Evolutionary conservation across 92 coral and sea anemone genomes (phyloP).

Genomic region (Paragorgia papillata): DNA sequence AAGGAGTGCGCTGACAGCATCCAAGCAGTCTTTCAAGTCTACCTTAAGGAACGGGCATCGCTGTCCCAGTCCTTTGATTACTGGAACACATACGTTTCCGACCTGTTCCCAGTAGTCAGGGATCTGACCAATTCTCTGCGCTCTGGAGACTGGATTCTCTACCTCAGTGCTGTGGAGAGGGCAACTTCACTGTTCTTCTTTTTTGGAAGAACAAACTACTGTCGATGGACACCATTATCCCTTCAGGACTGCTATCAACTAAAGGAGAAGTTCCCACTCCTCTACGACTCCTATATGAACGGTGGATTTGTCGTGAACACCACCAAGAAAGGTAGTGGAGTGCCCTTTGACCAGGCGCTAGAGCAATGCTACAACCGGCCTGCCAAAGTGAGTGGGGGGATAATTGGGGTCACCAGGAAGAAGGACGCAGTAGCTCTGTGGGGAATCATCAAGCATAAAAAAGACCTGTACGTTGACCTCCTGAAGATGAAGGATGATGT

Average conservation of each 20-base stretch:
- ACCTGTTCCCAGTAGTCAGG: slow-evolving; percentile 17
- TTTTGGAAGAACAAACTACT: slow-evolving; percentile 21
- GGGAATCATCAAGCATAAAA: slow-evolving; percentile 30
- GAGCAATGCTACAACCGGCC: too few species aligned
- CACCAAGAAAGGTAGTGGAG: too few species aligned
- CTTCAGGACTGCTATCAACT: slow-evolving; percentile 23
- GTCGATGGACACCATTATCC: slow-evolving; percentile 27
- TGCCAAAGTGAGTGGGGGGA: too few species aligned
- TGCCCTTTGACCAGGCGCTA: too few species aligned
- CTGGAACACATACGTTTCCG: slow-evolving; percentile 16
- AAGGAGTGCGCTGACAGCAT: neutral
- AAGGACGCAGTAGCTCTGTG: slow-evolving; percentile 29
- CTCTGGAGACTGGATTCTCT: slow-evolving; percentile 27
- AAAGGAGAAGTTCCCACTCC: slow-evolving; percentile 21
- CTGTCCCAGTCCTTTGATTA: slow-evolving; percentile 29
- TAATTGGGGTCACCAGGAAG: slow-evolving; percentile 34
- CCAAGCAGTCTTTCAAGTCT: slow-evolving; percentile 9
- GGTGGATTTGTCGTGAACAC: slow-evolving; percentile 29
- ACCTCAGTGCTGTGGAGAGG: slow-evolving; percentile 24
- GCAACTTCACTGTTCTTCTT: slow-evolving; percentile 14
- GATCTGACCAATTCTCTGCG: slow-evolving; percentile 28
- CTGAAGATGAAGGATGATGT: slow-evolving; percentile 27
- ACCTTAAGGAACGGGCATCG: slow-evolving; percentile 7
- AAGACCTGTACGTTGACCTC: slow-evolving; percentile 20
- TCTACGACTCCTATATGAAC: slow-evolving; percentile 16